phyloP scores from a whole-genome alignment of 2,797 vertebrate species.

The Acanthiza pusilla region DNA sequence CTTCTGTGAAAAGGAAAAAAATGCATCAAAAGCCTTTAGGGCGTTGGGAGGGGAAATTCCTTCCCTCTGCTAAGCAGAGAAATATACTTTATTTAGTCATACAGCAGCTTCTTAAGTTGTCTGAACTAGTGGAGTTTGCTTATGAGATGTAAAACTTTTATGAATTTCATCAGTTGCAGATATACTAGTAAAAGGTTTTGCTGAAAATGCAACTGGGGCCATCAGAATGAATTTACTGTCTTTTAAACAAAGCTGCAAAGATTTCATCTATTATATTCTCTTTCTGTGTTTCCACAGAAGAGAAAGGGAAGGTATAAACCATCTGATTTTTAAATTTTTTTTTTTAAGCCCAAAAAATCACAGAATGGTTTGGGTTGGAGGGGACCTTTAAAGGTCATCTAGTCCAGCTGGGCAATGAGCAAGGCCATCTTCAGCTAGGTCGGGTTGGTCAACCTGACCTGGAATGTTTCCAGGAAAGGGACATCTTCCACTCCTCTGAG shows the following conservation, averaged over 20 bases:
- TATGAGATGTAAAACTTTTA: not conserved
- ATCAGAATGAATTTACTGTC: not conserved
- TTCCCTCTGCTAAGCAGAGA: not conserved
- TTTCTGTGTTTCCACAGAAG: not conserved
- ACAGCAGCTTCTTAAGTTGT: not conserved
- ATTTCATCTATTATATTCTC: not conserved
- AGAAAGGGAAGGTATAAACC: not conserved
- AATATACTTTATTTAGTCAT: constrained; percentile 23
- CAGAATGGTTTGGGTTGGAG: not conserved
- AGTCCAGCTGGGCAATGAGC: not conserved
- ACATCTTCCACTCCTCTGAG: not conserved
- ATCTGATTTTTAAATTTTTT: not conserved
- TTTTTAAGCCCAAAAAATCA: accelerated
- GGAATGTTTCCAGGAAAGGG: not conserved
- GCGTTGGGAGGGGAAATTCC: not conserved
- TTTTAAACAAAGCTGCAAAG: not conserved
- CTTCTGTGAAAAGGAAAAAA: not conserved
- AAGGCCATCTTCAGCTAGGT: not conserved
- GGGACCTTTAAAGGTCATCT: not conserved
- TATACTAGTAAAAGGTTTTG: not conserved
- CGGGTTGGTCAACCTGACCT: not conserved
- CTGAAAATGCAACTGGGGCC: not conserved
- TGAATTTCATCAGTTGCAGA: not conserved
- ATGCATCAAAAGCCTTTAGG: constrained; percentile 20
- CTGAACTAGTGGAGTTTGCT: not conserved